Conservation (phyloP, 2,113 vertebrate genomes). For the Bubo bubo region DNA sequence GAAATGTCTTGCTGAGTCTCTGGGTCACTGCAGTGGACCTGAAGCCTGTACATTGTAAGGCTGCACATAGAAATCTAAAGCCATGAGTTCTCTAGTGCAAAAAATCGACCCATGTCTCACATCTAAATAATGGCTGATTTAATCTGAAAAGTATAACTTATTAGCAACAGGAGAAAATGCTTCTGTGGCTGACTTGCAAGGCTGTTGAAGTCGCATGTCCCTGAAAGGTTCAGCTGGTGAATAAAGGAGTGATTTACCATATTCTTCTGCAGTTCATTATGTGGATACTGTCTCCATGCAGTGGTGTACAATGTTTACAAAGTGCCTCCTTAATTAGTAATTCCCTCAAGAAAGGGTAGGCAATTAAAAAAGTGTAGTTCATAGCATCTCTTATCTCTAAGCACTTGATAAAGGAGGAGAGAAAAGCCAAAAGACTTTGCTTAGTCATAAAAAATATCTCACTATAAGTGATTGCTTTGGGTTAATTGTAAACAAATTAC, state of each 20-base stretch:
- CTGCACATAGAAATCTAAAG: background rate
- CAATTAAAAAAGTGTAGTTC: background rate
- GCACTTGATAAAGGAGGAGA: background rate
- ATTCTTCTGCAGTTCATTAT: background rate
- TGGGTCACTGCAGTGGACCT: background rate
- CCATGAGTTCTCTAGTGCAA: background rate
- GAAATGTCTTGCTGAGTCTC: background rate
- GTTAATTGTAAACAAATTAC: background rate
- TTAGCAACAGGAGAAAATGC: background rate
- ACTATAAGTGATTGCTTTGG: background rate
- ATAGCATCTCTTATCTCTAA: background rate
- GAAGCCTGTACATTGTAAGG: background rate
- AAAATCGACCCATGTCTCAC: background rate
- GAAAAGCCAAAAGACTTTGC: background rate
- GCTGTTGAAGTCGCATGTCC: background rate
- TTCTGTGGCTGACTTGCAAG: background rate
- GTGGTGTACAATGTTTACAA: background rate
- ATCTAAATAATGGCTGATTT: background rate
- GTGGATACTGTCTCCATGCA: background rate
- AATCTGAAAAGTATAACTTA: background rate
- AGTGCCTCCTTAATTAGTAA: background rate
- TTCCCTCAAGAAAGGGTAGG: background rate
- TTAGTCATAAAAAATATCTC: background rate
- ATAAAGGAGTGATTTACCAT: background rate
- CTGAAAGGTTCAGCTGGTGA: background rate